These are phyloP conservation scores for Copidosoma aretas DNA, from an alignment of 2,888 invertebrate genomes.

Conservation along the genomic window DNA sequence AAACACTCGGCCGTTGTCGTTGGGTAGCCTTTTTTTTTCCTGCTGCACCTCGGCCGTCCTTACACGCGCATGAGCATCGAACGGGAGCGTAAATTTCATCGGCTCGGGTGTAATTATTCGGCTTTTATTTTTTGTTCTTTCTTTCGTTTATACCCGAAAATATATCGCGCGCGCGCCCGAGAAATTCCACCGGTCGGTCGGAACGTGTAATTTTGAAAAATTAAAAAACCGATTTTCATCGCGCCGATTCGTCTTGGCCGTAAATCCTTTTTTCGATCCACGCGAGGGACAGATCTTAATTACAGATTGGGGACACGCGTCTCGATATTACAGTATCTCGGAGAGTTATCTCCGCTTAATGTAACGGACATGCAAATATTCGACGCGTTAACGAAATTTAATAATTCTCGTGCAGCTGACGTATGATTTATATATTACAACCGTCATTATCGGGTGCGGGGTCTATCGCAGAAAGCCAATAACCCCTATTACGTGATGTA, in stretches of 20 bases:
- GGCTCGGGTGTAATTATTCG: neutral
- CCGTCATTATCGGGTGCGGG: no score
- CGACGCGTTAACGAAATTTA: neutral
- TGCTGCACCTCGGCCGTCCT: no score
- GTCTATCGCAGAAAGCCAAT: no score
- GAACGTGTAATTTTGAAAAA: neutral
- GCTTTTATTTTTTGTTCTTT: neutral
- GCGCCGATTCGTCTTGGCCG: no score
- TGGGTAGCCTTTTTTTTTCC: neutral
- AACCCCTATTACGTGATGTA: no score
- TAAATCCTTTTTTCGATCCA: neutral
- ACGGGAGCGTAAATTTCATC: constrained; percentile 13
- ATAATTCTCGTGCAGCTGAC: no score
- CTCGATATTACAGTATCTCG: neutral
- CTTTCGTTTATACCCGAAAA: neutral
- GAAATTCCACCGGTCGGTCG: neutral
- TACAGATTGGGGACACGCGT: neutral
- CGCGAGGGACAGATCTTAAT: neutral
- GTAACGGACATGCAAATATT: neutral
- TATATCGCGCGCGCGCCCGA: neutral
- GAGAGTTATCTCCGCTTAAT: neutral
- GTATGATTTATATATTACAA: no score
- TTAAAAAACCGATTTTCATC: neutral
- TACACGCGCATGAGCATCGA: no score
- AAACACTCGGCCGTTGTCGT: constrained; percentile 22